Evolutionary conservation across 2,888 invertebrate species (phyloP), one percentile per base, ranked within the genome.

Genomic region (Trichogramma evanescens): DNA sequence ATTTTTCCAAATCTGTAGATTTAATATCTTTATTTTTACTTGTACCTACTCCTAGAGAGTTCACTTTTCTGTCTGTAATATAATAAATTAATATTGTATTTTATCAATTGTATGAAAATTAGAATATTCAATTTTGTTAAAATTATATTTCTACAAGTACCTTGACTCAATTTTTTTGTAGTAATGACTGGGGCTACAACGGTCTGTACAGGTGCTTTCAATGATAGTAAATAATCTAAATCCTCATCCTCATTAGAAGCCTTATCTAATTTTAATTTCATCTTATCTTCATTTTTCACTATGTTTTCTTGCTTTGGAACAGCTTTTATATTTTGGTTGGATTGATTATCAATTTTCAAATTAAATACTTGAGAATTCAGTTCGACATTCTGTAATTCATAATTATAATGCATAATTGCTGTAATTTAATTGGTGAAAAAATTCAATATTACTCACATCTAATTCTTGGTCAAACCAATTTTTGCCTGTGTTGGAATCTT

Each of bases 1-100:
- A 76, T 52, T 73, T 73, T 54, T 77, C 77, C 42, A 77, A 65
- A 56, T 76, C 75, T 49, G 71, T 68, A 43, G 75, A 66, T 58
- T 75, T 74, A 4, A 50, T n/a, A 43, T 42, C 7, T 39, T 51
- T 40, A 26, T 7, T 54, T 38, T 48, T 53, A 39, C 55, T 54
- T 13, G 8, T 6, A 38, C 8, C 57, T 52, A 48, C 7, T 44
- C 44, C 1, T 4, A 3, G 40, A 42, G 10, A 48, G 41, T 42
- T 8, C 2, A 26, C 3, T 26, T 26, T 26, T 26, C 48, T 46
- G 46, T 43, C 6, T 6, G 46, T 45, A 50, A 10, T 45, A 45
- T 45, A 45, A 45, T 9, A 9, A 9, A 45, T 45, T 45, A 2
- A 0, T 45, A 9, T 45, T 2, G n/a, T 45, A 45, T 45, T 45